phyloP scores from a whole-genome alignment of 1,140 invertebrate genomes.

The Dendrolimus kikuchii region DNA sequence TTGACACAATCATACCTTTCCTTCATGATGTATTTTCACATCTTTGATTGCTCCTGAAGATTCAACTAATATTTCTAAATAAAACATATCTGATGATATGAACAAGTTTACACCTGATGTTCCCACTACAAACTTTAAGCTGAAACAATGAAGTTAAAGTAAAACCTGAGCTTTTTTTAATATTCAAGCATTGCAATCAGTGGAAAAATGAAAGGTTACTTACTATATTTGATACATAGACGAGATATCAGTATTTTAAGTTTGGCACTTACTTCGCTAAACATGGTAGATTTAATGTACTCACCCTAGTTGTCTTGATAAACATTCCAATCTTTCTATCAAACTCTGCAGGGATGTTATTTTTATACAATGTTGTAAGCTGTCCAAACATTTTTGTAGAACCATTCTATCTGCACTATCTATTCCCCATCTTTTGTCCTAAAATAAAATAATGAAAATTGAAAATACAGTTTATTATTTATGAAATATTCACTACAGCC shows the following conservation, averaged over 20 bases:
- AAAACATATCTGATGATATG: conserved; percentile 98
- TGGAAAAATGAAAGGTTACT: no score
- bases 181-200: no score
- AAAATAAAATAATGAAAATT: conserved; percentile 13
- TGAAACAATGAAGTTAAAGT: conserved; percentile 20
- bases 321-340: conserved; percentile 92
- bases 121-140: conserved; percentile 79
- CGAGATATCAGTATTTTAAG: no score
- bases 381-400: conserved; percentile 92
- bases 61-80: conserved; percentile 92
- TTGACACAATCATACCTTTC: conserved; percentile 64
- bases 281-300: conserved; percentile 6
- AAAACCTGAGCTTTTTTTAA: neutral
- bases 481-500: no score
- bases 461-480: neutral
- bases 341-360: conserved; percentile 92
- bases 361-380: conserved; percentile 94
- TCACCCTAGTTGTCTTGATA: conserved; percentile 89
- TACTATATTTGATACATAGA: no score
- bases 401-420: conserved; percentile 88
- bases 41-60: conserved; percentile 87
- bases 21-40: conserved; percentile 95
- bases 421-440: conserved; percentile 89
- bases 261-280: neutral
- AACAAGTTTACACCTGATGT: conserved; percentile 85